phyloP scores from a whole-genome alignment of 2,113 vertebrate genomes.

The Xerus inauris region DNA sequence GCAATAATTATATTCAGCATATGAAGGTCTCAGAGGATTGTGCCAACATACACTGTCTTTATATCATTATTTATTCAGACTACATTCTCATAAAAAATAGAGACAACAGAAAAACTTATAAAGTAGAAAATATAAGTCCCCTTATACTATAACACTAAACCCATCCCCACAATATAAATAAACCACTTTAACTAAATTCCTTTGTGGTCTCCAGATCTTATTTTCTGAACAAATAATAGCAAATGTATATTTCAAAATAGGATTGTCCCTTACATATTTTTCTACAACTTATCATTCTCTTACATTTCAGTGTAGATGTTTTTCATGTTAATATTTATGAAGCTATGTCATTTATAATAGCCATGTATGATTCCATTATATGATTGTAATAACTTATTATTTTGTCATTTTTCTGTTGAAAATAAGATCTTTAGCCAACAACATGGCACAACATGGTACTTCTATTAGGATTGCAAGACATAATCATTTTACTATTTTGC shows the following conservation, averaged over 20 bases:
- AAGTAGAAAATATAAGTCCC: conserved; percentile 23
- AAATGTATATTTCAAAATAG: conserved; percentile 43
- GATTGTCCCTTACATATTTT: not conserved
- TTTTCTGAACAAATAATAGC: not conserved
- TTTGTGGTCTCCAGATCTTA: not conserved
- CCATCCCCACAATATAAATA: conserved; percentile 10
- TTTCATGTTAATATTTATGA: conserved; percentile 33
- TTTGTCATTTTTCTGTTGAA: conserved; percentile 14
- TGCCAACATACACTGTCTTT: conserved; percentile 8
- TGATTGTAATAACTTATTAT: not conserved
- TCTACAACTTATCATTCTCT: not conserved
- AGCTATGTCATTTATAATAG: not conserved
- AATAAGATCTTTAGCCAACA: conserved; percentile 16
- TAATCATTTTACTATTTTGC: not conserved
- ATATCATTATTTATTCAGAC: conserved; percentile 58
- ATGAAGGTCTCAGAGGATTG: conserved; percentile 33
- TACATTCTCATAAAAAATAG: conserved; percentile 10
- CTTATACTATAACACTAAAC: not conserved
- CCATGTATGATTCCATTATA: not conserved
- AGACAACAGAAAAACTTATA: conserved; percentile 26
- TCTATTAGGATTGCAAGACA: not conserved
- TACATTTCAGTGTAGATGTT: not conserved
- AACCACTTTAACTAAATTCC: conserved; percentile 25
- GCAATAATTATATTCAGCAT: conserved; percentile 53
- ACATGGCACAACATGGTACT: not conserved